A percentile compares a stretch with the other conserved stretches of the same genome.
Evolutionary conservation across 92 coral and sea anemone species (phyloP).

Genomic region (Epizoanthus fatuus): DNA sequence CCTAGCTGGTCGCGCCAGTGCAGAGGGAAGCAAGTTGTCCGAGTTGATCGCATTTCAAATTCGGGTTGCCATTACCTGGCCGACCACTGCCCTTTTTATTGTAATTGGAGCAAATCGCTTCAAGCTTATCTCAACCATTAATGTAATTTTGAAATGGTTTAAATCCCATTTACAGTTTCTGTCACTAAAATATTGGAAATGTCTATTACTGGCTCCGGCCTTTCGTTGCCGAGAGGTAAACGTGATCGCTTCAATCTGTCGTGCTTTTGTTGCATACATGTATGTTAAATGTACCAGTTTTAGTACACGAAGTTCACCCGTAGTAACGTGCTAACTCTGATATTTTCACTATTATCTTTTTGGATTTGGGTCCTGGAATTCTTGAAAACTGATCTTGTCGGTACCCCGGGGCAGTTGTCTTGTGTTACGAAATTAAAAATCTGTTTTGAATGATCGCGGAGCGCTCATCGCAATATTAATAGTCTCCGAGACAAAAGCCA

Average conservation of each 20-base stretch:
- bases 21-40: slow-evolving; percentile 16
- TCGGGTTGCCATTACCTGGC: slow-evolving; percentile 22
- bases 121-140: too few species aligned
- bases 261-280: slow-evolving; percentile 18
- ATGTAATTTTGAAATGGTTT: not conserved
- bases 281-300: slow-evolving; percentile 12
- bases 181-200: slow-evolving; percentile 10
- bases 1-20: not conserved
- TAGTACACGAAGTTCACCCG: not conserved
- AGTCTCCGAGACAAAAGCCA: slow-evolving; percentile 26
- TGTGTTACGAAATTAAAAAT: slow-evolving; percentile 41
- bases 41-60: slow-evolving; percentile 34
- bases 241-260: slow-evolving; percentile 31
- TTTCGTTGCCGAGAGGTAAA: not conserved
- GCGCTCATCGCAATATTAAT: not conserved
- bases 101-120: slow-evolving; percentile 3
- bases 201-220: not conserved
- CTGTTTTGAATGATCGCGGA: slow-evolving; percentile 1
- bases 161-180: not conserved
- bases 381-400: slow-evolving; percentile 14
- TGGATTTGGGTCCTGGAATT: slow-evolving; percentile 25
- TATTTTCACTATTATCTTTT: not conserved
- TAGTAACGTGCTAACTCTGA: not conserved
- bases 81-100: not conserved
- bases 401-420: slow-evolving; percentile 21